Evolutionary conservation across 2,797 vertebrate genomes (phyloP).

Genomic region (Graptemys geographica): DNA sequence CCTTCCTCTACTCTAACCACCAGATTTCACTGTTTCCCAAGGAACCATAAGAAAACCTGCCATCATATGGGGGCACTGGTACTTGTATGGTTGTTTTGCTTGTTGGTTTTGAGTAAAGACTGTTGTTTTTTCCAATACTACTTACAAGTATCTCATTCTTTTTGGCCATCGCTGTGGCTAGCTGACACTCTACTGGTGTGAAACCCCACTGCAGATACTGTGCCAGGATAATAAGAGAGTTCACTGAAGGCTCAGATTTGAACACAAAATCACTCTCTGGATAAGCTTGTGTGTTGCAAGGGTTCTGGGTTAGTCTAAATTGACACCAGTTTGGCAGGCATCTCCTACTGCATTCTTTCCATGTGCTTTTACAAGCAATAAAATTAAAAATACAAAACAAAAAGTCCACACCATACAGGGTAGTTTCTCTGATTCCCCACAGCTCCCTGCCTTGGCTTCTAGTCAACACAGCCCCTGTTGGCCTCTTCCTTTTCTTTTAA

Average conservation of each 20-base stretch:
- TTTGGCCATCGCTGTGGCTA: background rate
- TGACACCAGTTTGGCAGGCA: slow-evolving; percentile 3
- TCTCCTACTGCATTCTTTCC: slow-evolving; percentile 24
- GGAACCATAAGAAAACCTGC: background rate
- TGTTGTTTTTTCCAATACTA: background rate
- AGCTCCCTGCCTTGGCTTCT: background rate
- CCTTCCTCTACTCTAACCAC: background rate
- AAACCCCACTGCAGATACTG: background rate
- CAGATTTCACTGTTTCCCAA: background rate
- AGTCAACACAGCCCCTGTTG: accelerated
- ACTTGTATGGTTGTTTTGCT: background rate
- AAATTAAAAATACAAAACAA: background rate
- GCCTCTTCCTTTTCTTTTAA: background rate
- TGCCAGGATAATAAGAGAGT: background rate
- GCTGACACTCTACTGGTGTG: accelerated
- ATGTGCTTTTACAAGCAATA: background rate
- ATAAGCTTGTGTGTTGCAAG: background rate
- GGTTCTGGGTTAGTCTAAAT: background rate
- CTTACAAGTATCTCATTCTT: accelerated
- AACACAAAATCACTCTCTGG: accelerated
- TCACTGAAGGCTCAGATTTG: background rate
- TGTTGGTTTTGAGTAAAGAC: background rate
- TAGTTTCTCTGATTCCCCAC: background rate
- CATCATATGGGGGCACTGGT: background rate
- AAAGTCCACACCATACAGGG: background rate